Conservation (phyloP, 1,140 invertebrate genomes). For the Papilio xuthus region DNA sequence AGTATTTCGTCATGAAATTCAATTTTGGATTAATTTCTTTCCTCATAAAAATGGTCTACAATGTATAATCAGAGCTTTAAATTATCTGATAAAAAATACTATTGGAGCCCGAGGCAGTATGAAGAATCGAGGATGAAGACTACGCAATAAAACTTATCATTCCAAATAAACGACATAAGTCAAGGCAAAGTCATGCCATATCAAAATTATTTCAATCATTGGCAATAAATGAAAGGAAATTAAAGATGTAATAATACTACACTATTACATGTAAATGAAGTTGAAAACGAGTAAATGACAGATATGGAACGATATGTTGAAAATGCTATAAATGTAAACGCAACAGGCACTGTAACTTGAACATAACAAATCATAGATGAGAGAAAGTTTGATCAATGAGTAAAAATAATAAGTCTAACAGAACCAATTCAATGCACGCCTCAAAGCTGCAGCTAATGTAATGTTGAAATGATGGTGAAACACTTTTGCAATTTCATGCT, state of each 20-base stretch:
- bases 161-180: slow-evolving; percentile 23
- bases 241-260: background rate
- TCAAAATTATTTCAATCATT: slow-evolving; percentile 11
- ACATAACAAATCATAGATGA: slow-evolving; percentile 35
- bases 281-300: background rate
- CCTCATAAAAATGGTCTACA: background rate
- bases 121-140: slow-evolving; percentile 15
- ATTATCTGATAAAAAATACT: slow-evolving; percentile 22
- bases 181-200: slow-evolving; percentile 8
- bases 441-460: slow-evolving; percentile 13
- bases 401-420: slow-evolving; percentile 15
- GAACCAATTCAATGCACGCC: slow-evolving; percentile 25
- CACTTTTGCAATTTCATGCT: slow-evolving; percentile 35
- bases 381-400: slow-evolving; percentile 29
- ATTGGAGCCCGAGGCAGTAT: slow-evolving; percentile 35
- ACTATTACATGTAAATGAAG: background rate
- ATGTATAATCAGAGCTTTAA: background rate
- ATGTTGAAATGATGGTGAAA: slow-evolving; percentile 24
- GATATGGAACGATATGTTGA: background rate
- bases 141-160: slow-evolving; percentile 26
- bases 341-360: slow-evolving; percentile 32
- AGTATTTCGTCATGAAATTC: slow-evolving; percentile 61
- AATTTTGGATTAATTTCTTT: background rate
- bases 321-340: slow-evolving; percentile 9
- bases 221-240: background rate